A percentile compares a stretch with the other conserved stretches of the same genome.
Evolutionary conservation across 1,140 invertebrate species (phyloP).

Genomic region (Drosophila bipectinata): DNA sequence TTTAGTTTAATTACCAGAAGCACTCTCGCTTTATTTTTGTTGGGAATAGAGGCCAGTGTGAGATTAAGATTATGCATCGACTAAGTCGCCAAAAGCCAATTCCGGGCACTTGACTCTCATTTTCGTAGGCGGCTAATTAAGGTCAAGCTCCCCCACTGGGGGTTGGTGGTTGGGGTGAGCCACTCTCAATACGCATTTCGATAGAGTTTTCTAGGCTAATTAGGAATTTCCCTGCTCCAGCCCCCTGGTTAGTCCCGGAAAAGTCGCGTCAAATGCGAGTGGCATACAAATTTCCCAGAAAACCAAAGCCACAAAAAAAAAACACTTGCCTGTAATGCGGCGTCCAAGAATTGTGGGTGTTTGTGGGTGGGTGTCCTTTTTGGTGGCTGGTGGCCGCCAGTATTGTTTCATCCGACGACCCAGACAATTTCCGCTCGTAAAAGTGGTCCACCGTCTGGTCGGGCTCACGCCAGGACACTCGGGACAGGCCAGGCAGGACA

Average conservation of each 20-base stretch:
- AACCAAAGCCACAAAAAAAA: not conserved
- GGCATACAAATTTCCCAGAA: slow-evolving; percentile 24
- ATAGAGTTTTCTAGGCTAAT: slow-evolving; percentile 34
- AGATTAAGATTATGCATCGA: slow-evolving; percentile 3
- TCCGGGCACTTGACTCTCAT: slow-evolving; percentile 41
- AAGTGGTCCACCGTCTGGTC: slow-evolving; percentile 33
- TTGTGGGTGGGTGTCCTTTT: not conserved
- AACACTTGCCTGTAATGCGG: not conserved
- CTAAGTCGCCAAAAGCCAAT: slow-evolving; percentile 10
- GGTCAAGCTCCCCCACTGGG: slow-evolving; percentile 3
- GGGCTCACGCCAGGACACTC: not conserved
- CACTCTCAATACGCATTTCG: slow-evolving; percentile 15
- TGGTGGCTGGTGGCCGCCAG: not conserved
- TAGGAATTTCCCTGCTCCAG: slow-evolving; percentile 6
- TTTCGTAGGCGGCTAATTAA: slow-evolving; percentile 38
- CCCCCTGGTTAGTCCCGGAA: not conserved
- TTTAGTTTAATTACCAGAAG: not conserved
- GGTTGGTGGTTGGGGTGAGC: too few relatives aligned
- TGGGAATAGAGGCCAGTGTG: not conserved
- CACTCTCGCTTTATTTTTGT: not conserved
- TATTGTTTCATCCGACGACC: slow-evolving; percentile 27
- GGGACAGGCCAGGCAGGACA: not conserved
- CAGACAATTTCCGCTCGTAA: slow-evolving; percentile 49
- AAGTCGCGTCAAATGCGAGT: slow-evolving; percentile 26
- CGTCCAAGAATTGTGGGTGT: slow-evolving; percentile 9